phyloP scores from a whole-genome alignment of 2,113 vertebrate species.

The Arenaria interpres region DNA sequence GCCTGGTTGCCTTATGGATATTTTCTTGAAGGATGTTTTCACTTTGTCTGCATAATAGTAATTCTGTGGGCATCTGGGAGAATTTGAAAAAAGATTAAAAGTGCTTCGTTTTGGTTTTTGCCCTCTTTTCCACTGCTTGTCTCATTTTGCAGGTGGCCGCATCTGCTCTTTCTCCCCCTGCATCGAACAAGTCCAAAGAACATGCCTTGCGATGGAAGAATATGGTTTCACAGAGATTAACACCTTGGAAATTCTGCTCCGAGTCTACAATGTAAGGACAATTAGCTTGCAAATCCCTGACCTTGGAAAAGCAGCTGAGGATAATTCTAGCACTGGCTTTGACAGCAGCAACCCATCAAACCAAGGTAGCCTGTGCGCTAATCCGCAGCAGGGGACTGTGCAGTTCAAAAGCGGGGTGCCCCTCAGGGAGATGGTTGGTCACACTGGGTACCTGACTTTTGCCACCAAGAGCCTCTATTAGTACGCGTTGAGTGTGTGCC shows the following conservation, averaged over 20 bases:
- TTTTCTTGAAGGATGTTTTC: neutral
- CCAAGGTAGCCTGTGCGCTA: neutral
- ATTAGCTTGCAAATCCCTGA: constrained; percentile 86
- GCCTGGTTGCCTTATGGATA: neutral
- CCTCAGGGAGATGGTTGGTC: constrained; percentile 87
- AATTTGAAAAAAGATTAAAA: neutral
- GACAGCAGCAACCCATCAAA: constrained; percentile 20
- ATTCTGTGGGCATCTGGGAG: neutral
- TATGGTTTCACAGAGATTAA: constrained; percentile 87
- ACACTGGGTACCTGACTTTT: constrained; percentile 97
- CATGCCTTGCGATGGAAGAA: constrained; percentile 82
- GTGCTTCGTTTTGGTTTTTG: neutral
- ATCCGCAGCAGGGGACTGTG: constrained; percentile 56
- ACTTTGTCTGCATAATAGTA: neutral
- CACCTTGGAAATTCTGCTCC: constrained; percentile 92
- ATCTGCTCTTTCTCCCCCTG: constrained; percentile 96
- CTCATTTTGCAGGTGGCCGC: constrained; percentile 84
- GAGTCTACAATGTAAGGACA: constrained; percentile 85
- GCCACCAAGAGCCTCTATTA: constrained; percentile 89
- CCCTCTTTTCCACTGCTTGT: neutral
- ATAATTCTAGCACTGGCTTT: constrained; percentile 2
- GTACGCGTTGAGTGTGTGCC: neutral
- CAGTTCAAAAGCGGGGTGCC: constrained; percentile 84
- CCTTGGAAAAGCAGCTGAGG: constrained; percentile 78
- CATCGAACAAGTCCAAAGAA: constrained; percentile 96